Conservation (phyloP, 2,797 vertebrate genomes). For the Lacerta viridis region DNA sequence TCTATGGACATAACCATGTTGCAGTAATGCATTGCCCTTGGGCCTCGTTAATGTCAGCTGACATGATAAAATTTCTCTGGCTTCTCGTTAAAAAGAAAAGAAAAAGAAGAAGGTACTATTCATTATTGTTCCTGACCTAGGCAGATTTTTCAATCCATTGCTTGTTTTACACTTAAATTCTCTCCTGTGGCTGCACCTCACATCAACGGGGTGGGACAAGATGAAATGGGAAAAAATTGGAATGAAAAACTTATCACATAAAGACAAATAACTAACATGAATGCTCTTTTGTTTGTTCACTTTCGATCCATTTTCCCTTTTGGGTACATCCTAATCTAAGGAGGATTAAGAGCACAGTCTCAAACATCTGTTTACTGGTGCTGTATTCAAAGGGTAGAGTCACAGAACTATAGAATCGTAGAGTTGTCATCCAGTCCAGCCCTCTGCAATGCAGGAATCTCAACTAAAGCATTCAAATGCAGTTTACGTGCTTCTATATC, state of each 20-base stretch:
- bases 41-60: slow-evolving; percentile 35
- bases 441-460: no score
- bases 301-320: slow-evolving; percentile 5
- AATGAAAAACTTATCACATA: neutral
- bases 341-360: neutral
- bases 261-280: neutral
- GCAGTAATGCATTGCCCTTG: slow-evolving; percentile 43
- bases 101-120: neutral
- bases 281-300: slow-evolving; percentile 6
- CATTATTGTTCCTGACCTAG: neutral
- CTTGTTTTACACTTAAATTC: slow-evolving; percentile 1
- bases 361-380: neutral
- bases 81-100: neutral
- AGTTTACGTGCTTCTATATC: no score
- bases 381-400: neutral
- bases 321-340: neutral
- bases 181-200: neutral
- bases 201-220: neutral
- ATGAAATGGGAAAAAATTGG: neutral
- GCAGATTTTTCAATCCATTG: slow-evolving; percentile 5
- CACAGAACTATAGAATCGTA: no score
- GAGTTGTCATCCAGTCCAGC: no score
- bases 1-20: slow-evolving; percentile 41
- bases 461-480: no score
- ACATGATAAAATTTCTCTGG: neutral